These are phyloP conservation scores for Platyscapa corneri DNA, from an alignment of 1,140 invertebrate species.

Conservation along the genomic window DNA sequence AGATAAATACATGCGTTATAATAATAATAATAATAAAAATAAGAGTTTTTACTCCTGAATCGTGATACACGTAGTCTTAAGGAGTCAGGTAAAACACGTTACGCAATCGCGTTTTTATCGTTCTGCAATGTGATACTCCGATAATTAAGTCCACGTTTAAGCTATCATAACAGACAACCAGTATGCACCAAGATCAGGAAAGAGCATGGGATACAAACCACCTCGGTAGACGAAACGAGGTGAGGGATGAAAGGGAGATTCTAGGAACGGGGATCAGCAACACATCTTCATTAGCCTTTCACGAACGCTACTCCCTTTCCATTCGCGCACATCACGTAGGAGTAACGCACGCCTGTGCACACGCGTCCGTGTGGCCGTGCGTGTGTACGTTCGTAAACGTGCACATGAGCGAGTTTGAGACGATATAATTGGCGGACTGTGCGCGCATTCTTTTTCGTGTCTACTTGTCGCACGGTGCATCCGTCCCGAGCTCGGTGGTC, in stretches of 20 bases:
- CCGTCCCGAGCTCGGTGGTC: conserved; percentile 51
- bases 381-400: not conserved
- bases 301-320: conserved; percentile 62
- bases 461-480: conserved; percentile 42
- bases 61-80: not conserved
- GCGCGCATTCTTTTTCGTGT: not conserved
- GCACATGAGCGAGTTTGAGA: not conserved
- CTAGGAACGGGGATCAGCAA: conserved; percentile 66
- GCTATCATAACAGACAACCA: not conserved
- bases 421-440: not conserved
- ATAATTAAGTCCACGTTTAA: conserved; percentile 8
- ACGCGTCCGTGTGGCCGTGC: not conserved
- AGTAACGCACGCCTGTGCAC: not conserved
- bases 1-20: not conserved
- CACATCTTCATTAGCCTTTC: conserved; percentile 73
- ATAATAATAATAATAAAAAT: not conserved
- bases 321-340: not conserved
- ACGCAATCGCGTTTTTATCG: not conserved
- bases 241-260: conserved; percentile 53
- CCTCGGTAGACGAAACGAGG: not conserved
- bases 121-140: not conserved
- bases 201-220: not conserved
- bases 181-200: not conserved
- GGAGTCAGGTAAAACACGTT: not conserved
- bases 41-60: not conserved